Evolutionary conservation across 2,888 invertebrate species (phyloP).

Genomic region (Dolichomitus sp.): DNA sequence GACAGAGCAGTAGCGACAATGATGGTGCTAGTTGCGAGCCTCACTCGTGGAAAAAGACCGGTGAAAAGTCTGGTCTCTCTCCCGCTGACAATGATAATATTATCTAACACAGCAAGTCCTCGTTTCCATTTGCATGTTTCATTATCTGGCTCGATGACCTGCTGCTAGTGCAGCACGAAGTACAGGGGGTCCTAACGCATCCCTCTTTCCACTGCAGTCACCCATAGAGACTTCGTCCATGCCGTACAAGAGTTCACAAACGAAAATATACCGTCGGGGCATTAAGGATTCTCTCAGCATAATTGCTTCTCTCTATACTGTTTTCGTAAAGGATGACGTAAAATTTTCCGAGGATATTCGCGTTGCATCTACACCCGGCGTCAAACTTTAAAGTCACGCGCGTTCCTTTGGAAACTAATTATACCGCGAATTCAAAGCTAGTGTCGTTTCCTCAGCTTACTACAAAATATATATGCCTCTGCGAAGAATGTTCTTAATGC

Average conservation of each 20-base stretch:
- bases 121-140: slow-evolving; percentile 82
- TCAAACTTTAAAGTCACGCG: slow-evolving; percentile 35
- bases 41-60: slow-evolving; percentile 69
- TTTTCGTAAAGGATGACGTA: slow-evolving; percentile 9
- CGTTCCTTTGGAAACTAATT: slow-evolving; percentile 67
- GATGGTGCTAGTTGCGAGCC: not conserved
- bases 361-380: slow-evolving; percentile 39
- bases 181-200: slow-evolving; percentile 5
- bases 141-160: slow-evolving; percentile 81
- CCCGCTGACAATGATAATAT: slow-evolving; percentile 80
- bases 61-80: slow-evolving; percentile 69
- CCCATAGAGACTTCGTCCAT: not conserved
- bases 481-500: slow-evolving; percentile 54
- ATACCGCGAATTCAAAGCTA: slow-evolving; percentile 63
- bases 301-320: slow-evolving; percentile 32
- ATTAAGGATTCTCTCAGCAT: slow-evolving; percentile 44
- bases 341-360: slow-evolving; percentile 30
- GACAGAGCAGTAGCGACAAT: slow-evolving; percentile 49
- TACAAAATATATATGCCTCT: slow-evolving; percentile 44
- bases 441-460: slow-evolving; percentile 27
- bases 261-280: slow-evolving; percentile 23
- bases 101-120: slow-evolving; percentile 80
- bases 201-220: not conserved
- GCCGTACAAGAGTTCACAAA: slow-evolving; percentile 25
- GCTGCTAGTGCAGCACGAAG: slow-evolving; percentile 70